phyloP scores from a whole-genome alignment of 2,797 vertebrate species.

The Dendrocincla fuliginosa region DNA sequence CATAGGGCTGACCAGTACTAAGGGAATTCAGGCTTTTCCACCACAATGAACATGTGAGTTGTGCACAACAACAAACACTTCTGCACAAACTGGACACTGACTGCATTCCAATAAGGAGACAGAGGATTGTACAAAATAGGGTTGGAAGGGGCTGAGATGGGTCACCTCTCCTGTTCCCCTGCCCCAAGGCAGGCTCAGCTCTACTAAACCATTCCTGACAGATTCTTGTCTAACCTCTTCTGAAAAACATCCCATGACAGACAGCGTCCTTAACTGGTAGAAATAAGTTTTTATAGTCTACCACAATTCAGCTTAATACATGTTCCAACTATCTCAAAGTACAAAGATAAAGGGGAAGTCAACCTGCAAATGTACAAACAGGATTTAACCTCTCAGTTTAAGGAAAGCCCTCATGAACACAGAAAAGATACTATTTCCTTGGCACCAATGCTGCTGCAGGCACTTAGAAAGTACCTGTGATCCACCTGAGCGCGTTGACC shows the following conservation, averaged over 20 bases:
- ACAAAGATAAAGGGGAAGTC: not conserved
- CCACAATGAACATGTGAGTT: not conserved
- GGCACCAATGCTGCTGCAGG: not conserved
- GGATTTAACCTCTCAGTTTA: not conserved
- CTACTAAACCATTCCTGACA: conserved; percentile 8
- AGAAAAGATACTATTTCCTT: not conserved
- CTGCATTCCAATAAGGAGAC: not conserved
- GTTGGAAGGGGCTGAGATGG: not conserved
- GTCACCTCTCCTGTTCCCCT: not conserved
- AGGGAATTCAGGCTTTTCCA: not conserved
- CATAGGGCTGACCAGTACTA: fast-evolving
- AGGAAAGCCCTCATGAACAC: not conserved
- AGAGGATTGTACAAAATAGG: not conserved
- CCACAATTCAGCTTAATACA: not conserved
- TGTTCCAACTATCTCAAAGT: not conserved
- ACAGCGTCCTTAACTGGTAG: not conserved
- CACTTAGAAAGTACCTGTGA: not conserved
- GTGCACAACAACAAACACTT: too few species aligned
- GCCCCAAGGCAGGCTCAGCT: not conserved
- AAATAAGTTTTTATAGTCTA: not conserved
- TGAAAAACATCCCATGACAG: not conserved
- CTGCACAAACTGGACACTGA: not conserved
- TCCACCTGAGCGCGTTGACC: not conserved
- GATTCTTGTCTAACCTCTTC: not conserved
- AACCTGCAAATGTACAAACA: not conserved